phyloP scores from a whole-genome alignment of 1,140 invertebrate genomes.

The Leguminivora glycinivorella region DNA sequence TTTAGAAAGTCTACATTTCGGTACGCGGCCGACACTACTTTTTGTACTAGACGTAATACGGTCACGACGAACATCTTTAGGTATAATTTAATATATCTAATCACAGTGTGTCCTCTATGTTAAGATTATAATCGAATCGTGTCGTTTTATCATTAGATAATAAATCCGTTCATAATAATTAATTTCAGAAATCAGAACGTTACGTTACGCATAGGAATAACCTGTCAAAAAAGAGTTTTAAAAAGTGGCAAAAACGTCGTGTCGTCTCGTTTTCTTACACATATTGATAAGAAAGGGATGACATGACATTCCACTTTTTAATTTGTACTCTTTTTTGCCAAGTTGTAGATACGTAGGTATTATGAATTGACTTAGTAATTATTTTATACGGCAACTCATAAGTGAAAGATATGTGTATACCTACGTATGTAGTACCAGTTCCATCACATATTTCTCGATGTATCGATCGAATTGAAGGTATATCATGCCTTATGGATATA shows the following conservation, averaged over 20 bases:
- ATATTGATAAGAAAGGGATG: too few species aligned
- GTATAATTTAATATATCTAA: background rate
- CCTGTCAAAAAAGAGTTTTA: too few species aligned
- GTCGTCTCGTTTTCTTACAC: too few species aligned
- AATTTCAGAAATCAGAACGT: background rate
- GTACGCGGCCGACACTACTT: background rate
- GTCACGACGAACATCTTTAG: background rate
- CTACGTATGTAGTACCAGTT: background rate
- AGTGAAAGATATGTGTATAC: too few species aligned
- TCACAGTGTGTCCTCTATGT: background rate
- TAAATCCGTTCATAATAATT: background rate
- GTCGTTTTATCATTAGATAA: background rate
- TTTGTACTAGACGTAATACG: slow-evolving; percentile 20
- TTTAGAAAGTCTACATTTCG: slow-evolving; percentile 3
- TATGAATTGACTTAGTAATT: background rate
- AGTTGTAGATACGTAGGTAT: too few species aligned
- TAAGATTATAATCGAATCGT: background rate
- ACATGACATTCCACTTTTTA: too few species aligned
- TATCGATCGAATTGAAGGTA: too few species aligned
- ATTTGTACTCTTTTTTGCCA: too few species aligned
- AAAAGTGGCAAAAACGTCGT: too few species aligned
- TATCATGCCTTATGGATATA: too few species aligned
- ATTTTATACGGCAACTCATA: background rate
- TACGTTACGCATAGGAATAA: background rate
- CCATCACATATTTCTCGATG: too few species aligned